Evolutionary conservation across 2,888 invertebrate genomes (phyloP), one percentile per base, ranked within the genome.

Genomic region (Pecten maximus): DNA sequence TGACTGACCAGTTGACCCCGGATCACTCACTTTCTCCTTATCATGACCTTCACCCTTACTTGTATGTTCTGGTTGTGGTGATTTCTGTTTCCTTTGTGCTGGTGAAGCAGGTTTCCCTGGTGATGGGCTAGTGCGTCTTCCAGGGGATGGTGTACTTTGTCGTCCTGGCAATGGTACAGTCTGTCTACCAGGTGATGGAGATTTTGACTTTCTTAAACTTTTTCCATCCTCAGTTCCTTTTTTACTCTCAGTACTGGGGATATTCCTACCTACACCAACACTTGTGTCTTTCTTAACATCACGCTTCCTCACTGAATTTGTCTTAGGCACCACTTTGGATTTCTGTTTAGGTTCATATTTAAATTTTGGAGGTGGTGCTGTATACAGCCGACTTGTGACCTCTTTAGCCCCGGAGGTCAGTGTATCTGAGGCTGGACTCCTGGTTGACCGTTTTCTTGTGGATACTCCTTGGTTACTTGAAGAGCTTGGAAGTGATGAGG

Each of bases 351-450:
- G 93, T 40, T 93, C 93, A 93, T 93, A 93, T 90, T 93, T 94
- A 87, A 94, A 94, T 89, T 94, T 93, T 15, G 95, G 94, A 40
- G 92, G 91, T 39, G 93, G 93, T 40, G 94, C 91, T 91, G 93
- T 90, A 89, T 95, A 95, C 40, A 95, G 92, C 48, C 95, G 91
- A 87, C 94, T 93, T 2, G 95, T 95, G 0, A 95, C 95, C 89
- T 93, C 92, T 91, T 92, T 92, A 19, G 94, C 92, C 74, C 89
- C 91, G 40, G 88, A 89, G 39, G 92, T 89, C 15, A 93, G 87
- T 60, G 87, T 92, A 0, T 40, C 54, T 8, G 87, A 28, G 12
- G 87, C 86, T 40, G 44, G 35, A 40, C n/a, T 89, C 90, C 50
- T 91, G 40, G 28, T 15, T 6, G 60, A 86, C 88, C n/a, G 86